phyloP scores from a whole-genome alignment of 1,140 invertebrate genomes.

The Metopolophium dirhodum region DNA sequence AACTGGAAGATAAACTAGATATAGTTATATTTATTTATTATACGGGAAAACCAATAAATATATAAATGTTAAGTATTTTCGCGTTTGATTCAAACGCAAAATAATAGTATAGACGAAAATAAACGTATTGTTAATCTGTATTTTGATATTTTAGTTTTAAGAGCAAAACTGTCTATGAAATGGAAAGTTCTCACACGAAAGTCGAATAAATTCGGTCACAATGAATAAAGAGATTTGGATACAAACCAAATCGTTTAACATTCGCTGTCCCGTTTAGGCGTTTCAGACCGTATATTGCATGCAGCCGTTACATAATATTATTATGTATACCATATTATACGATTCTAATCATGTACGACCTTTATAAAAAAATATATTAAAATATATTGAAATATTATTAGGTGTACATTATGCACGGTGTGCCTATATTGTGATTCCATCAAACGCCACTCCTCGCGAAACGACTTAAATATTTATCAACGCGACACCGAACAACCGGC shows the following conservation, averaged over 20 bases:
- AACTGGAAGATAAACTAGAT: no score
- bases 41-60: not conserved
- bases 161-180: not conserved
- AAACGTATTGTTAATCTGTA: not conserved
- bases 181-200: not conserved
- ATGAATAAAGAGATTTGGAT: conserved; percentile 15
- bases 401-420: no score
- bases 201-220: not conserved
- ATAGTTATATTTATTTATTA: not conserved
- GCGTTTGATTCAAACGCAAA: not conserved
- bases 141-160: not conserved
- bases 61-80: not conserved
- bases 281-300: not conserved
- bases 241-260: not conserved
- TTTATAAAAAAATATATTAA: not conserved
- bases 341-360: not conserved
- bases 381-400: not conserved
- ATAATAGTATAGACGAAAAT: no score
- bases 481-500: not conserved
- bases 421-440: not conserved
- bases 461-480: not conserved
- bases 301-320: not conserved
- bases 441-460: not conserved
- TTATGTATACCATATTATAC: not conserved
- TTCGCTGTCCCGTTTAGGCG: not conserved